Percentiles rank a stretch among this genome's conserved stretches.
Conservation (phyloP, 2,888 invertebrate genomes). For the Ormyrus labotus region DNA sequence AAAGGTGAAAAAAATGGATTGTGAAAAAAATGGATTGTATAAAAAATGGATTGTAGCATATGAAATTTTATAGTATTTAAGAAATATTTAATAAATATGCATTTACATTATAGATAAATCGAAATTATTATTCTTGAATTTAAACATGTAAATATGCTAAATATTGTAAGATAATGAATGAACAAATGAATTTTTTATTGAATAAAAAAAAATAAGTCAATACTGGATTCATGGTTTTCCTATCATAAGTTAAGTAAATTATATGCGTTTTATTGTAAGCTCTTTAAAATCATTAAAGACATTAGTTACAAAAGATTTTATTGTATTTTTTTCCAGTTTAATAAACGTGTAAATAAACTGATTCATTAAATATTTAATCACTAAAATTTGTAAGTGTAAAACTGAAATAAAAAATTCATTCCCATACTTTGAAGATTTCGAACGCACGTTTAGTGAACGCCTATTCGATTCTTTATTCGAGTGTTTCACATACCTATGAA, state of each 20-base stretch:
- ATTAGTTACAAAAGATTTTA: too few relatives aligned
- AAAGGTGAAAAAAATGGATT: slow-evolving; percentile 4
- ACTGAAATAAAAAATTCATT: too few relatives aligned
- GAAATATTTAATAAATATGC: neutral
- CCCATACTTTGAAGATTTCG: too few relatives aligned
- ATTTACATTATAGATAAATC: slow-evolving; percentile 9
- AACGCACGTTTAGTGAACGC: neutral
- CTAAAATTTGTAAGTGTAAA: too few relatives aligned
- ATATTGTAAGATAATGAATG: slow-evolving; percentile 25
- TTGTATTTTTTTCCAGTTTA: too few relatives aligned
- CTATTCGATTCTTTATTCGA: slow-evolving; percentile 37
- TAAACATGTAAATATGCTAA: slow-evolving; percentile 42
- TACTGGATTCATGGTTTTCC: too few relatives aligned
- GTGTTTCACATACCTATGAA: slow-evolving; percentile 48
- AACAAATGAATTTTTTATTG: slow-evolving; percentile 44
- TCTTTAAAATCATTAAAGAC: too few relatives aligned
- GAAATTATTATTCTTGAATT: neutral
- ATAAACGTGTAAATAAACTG: too few relatives aligned
- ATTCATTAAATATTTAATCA: too few relatives aligned
- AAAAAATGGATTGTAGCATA: neutral
- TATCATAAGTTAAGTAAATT: too few relatives aligned
- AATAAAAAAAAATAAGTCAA: slow-evolving; percentile 22
- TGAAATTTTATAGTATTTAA: too few relatives aligned
- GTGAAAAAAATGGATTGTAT: neutral
- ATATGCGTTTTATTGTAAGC: too few relatives aligned